phyloP scores from a whole-genome alignment of 2,888 invertebrate species.

The Neoscelio sp. region DNA sequence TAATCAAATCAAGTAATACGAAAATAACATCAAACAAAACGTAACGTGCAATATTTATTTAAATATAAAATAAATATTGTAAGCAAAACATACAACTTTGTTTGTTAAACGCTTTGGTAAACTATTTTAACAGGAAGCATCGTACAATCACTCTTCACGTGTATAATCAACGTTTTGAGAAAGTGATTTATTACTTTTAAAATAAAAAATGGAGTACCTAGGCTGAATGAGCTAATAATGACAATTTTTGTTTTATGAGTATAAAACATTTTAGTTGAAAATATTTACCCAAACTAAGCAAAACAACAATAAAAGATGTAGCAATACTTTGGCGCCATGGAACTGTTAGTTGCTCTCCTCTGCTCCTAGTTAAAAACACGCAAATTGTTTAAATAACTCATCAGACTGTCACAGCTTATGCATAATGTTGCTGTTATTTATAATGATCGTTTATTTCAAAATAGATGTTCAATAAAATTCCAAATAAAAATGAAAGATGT shows the following conservation, averaged over 20 bases:
- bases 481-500: too few relatives aligned
- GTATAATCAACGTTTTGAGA: too few relatives aligned
- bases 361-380: conserved; percentile 82
- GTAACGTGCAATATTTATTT: not conserved
- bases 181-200: not conserved
- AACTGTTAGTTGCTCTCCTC: conserved; percentile 82
- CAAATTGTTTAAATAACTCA: conserved; percentile 75
- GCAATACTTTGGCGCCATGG: conserved; percentile 82
- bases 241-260: conserved; percentile 37
- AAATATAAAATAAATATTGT: too few relatives aligned
- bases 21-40: not conserved
- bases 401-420: conserved; percentile 11
- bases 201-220: not conserved
- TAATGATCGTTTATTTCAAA: too few relatives aligned
- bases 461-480: too few relatives aligned
- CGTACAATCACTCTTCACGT: too few relatives aligned
- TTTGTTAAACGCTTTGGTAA: too few relatives aligned
- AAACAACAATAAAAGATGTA: conserved; percentile 82
- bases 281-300: conserved; percentile 83
- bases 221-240: conserved; percentile 3
- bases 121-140: too few relatives aligned
- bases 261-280: conserved; percentile 51
- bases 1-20: not conserved
- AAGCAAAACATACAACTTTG: too few relatives aligned
- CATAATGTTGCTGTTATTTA: too few relatives aligned